phyloP scores from a whole-genome alignment of 1,140 invertebrate species.

The Lasaia peninsularis region DNA sequence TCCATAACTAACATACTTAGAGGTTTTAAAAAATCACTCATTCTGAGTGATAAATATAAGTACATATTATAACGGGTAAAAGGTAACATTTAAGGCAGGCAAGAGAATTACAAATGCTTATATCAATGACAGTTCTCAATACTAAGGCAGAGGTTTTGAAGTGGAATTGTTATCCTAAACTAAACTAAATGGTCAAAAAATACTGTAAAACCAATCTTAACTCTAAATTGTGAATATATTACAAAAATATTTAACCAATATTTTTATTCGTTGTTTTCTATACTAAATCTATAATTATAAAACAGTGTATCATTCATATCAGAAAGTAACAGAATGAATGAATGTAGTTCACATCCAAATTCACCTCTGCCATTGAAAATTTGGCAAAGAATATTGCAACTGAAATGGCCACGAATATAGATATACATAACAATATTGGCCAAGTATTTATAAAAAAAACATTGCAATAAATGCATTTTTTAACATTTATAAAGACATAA shows the following conservation, averaged over 20 bases:
- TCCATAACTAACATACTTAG: constrained; percentile 18
- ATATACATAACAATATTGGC: neutral
- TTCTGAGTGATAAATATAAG: neutral
- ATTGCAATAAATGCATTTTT: neutral
- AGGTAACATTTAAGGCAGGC: constrained; percentile 52
- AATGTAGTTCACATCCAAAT: neutral
- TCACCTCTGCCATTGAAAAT: constrained; percentile 26
- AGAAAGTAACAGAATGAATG: constrained; percentile 21
- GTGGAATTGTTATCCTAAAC: constrained; percentile 39
- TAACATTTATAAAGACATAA: neutral
- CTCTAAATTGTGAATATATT: constrained; percentile 53
- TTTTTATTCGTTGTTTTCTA: constrained; percentile 33
- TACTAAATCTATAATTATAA: constrained; percentile 36
- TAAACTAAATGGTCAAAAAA: constrained; percentile 46
- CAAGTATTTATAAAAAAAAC: neutral
- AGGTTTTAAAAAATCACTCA: neutral
- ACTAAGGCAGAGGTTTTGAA: constrained; percentile 51
- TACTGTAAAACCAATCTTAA: constrained; percentile 56
- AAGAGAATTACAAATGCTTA: constrained; percentile 40
- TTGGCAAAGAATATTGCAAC: constrained; percentile 23
- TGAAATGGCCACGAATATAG: constrained; percentile 25
- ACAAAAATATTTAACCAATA: constrained; percentile 45
- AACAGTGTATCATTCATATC: constrained; percentile 22
- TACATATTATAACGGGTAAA: constrained; percentile 22
- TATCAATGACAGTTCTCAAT: constrained; percentile 29